These are phyloP conservation scores for Sterna hirundo DNA, from an alignment of 2,113 vertebrate genomes.

Conservation along the genomic window DNA sequence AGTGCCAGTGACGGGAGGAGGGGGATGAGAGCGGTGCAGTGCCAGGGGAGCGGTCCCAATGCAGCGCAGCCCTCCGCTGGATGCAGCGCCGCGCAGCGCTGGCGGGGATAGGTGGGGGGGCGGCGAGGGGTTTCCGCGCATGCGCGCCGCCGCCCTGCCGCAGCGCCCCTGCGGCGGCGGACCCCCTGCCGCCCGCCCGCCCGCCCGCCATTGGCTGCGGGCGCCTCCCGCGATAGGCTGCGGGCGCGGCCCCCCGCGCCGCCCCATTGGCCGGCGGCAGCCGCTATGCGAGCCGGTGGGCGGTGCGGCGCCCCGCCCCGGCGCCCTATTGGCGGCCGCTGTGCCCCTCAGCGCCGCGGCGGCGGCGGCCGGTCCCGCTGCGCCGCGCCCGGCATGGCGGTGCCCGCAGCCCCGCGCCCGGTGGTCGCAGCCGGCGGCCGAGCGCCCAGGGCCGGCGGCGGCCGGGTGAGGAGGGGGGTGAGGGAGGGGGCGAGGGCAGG, in stretches of 20 bases:
- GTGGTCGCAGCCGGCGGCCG: slow-evolving; percentile 27
- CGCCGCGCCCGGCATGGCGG: slow-evolving; percentile 41
- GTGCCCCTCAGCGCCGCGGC: background rate
- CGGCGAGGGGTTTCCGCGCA: background rate
- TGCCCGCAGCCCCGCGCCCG: slow-evolving; percentile 22
- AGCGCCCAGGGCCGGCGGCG: background rate
- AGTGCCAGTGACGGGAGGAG: background rate
- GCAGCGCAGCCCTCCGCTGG: no score
- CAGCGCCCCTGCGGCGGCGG: background rate
- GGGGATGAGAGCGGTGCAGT: background rate
- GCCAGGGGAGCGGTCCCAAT: background rate
- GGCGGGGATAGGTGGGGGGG: no score
- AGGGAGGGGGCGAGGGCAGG: background rate
- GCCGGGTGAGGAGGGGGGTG: background rate
- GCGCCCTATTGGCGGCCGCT: background rate
- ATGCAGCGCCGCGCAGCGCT: no score
- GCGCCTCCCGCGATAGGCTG: background rate
- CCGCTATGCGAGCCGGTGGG: slow-evolving; percentile 15
- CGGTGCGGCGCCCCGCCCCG: background rate
- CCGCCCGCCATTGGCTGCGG: background rate
- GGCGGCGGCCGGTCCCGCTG: background rate
- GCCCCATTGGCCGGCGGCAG: background rate
- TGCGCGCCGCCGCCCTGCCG: background rate
- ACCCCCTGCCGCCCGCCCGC: background rate
- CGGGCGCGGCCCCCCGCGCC: background rate